These are phyloP conservation scores for Todus mexicanus DNA, from an alignment of 2,797 vertebrate genomes.

Conservation along the genomic window DNA sequence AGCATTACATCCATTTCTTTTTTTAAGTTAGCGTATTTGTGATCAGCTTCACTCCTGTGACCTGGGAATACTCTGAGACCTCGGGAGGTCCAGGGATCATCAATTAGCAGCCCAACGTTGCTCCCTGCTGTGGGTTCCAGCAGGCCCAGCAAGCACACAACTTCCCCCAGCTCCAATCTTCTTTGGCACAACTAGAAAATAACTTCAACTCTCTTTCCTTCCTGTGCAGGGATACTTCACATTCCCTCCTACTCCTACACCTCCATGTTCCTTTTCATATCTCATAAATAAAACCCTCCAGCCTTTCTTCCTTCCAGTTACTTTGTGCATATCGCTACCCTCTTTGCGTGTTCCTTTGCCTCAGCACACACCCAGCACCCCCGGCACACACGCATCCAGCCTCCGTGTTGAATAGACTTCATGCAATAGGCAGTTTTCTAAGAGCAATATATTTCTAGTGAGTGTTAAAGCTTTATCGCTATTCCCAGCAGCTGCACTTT, in stretches of 20 bases:
- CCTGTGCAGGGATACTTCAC: conserved; percentile 37
- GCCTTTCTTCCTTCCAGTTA: not conserved
- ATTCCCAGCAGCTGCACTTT: not conserved
- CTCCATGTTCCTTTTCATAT: conserved; percentile 46
- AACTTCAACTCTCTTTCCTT: not conserved
- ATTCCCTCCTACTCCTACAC: conserved; percentile 56
- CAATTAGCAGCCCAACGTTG: not conserved
- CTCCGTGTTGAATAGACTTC: not conserved
- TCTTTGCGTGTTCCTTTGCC: not conserved
- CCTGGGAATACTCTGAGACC: not conserved
- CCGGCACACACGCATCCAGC: not conserved
- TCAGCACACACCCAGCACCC: not conserved
- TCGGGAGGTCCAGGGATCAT: not conserved
- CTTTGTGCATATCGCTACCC: not conserved
- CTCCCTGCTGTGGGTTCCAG: not conserved
- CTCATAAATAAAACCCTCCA: conserved; percentile 50
- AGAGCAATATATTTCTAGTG: not conserved
- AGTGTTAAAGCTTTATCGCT: not conserved
- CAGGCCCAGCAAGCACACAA: not conserved
- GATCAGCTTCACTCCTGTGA: not conserved
- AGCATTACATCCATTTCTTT: not conserved
- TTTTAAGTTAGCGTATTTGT: not conserved
- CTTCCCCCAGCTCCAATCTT: not conserved
- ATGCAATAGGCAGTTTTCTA: not conserved
- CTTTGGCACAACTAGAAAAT: conserved; percentile 1